Conservation (phyloP, 2,113 vertebrate genomes). For the Pithys albifrons region DNA sequence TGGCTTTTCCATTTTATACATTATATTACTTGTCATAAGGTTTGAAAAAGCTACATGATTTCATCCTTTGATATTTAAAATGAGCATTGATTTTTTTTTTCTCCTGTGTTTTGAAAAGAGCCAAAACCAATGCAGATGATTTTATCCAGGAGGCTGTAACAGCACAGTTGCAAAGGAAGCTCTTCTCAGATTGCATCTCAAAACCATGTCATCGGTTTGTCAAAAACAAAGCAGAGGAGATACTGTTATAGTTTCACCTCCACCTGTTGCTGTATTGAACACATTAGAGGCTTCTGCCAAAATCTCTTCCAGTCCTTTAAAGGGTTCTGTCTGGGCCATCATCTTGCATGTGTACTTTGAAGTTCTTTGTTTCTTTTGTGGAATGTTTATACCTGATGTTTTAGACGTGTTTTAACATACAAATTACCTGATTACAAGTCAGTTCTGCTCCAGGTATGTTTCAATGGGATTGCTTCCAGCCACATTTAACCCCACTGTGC, state of each 20-base stretch:
- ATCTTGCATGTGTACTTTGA: not conserved
- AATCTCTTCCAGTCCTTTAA: not conserved
- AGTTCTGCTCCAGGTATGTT: not conserved
- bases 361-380: not conserved
- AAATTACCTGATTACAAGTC: conserved; percentile 13
- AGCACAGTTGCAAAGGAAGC: not conserved
- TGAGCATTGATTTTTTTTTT: not conserved
- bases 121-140: not conserved
- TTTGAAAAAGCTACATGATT: not conserved
- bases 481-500: not conserved
- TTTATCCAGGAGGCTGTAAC: not conserved
- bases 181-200: not conserved
- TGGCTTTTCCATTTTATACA: not conserved
- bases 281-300: not conserved
- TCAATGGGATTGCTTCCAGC: conserved; percentile 17
- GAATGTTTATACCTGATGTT: not conserved
- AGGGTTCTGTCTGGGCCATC: not conserved
- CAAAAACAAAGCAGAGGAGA: not conserved
- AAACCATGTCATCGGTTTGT: not conserved
- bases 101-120: not conserved
- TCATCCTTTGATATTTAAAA: conserved; percentile 8
- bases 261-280: not conserved
- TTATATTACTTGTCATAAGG: not conserved
- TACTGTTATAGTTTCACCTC: not conserved
- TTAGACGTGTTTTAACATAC: conserved; percentile 27